Percentiles rank a stretch among this genome's conserved stretches.
Evolutionary conservation across 2,888 invertebrate species (phyloP).

Genomic region (Tanypteryx hageni): DNA sequence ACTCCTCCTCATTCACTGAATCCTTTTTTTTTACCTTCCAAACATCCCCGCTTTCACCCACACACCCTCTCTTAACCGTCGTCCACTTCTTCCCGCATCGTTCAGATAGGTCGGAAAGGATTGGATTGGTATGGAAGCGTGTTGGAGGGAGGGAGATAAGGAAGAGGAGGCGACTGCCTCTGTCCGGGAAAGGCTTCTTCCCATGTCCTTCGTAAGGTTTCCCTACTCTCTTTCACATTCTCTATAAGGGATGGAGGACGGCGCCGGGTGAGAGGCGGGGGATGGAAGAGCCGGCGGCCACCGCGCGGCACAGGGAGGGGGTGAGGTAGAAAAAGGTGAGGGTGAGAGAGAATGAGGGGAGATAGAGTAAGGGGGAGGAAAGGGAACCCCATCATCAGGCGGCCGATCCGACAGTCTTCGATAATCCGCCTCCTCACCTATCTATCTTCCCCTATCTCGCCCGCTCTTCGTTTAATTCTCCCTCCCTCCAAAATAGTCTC

Average conservation of each 20-base stretch:
- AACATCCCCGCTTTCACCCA: background rate
- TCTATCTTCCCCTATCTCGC: background rate
- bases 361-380: background rate
- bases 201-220: conserved; percentile 24
- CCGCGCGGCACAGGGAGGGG: background rate
- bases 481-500: background rate
- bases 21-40: background rate
- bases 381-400: background rate
- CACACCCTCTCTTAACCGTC: background rate
- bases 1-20: background rate
- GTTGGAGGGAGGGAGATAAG: background rate
- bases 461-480: background rate
- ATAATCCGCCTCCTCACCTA: background rate
- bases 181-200: conserved; percentile 45
- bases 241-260: conserved; percentile 8
- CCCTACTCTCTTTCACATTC: conserved; percentile 27
- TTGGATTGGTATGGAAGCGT: background rate
- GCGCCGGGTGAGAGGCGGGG: background rate
- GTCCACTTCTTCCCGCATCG: background rate
- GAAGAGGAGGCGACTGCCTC: background rate
- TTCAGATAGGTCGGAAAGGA: background rate
- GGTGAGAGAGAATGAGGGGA: background rate
- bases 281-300: background rate
- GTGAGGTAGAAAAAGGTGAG: background rate
- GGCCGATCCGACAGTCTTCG: background rate